Evolutionary conservation across 2,797 vertebrate genomes (phyloP), one percentile per base, ranked within the genome.

Genomic region (Myotis findleyi): DNA sequence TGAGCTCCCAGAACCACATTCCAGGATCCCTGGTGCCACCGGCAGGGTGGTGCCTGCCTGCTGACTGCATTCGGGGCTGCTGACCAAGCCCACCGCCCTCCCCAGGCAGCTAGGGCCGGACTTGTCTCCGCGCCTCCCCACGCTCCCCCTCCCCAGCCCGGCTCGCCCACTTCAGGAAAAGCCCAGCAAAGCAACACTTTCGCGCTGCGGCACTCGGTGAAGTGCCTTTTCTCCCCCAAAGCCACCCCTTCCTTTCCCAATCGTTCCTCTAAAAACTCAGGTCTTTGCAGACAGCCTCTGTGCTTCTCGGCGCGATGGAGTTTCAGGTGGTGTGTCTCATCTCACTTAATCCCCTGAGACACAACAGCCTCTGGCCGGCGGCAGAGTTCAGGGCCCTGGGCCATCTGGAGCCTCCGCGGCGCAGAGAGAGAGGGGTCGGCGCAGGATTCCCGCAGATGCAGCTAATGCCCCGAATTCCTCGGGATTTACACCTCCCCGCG

Each of bases 311-410:
- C 7, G 30, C 16, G 59, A 38, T 23, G 64, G 82, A 49, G 47
- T 91, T 93, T 75, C 44, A 21, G 51, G 10, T 79, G 97, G 88
- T 95, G 90, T 76, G 96, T 66, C 93, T 98, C 96, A 53, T 93
- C 85, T 93, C 94, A 94, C 95, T 94, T 98, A 98, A 98, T 98
- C 98, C 97, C 62, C 47, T 89, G 92, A 98, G 98, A 98, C 98
- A 98, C 96, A 98, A 98, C 98, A 98, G 93, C 75, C 95, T 92
- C 91, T 96, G 97, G 81, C 97, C 97, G 96, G 98, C 89, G 83
- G 97, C 96, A 85, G 96, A 97, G 89, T 96, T 96, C 75, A 93
- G 98, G 97, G 98, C 98, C 98, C 95, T 97, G 97, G 80, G 97
- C 98, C 97, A 33, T 93, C 36, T 68, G 69, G 93, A 91, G 98